Evolutionary conservation across 2,888 invertebrate species (phyloP), one percentile per base, ranked within the genome.

Genomic region (Labia minor): DNA sequence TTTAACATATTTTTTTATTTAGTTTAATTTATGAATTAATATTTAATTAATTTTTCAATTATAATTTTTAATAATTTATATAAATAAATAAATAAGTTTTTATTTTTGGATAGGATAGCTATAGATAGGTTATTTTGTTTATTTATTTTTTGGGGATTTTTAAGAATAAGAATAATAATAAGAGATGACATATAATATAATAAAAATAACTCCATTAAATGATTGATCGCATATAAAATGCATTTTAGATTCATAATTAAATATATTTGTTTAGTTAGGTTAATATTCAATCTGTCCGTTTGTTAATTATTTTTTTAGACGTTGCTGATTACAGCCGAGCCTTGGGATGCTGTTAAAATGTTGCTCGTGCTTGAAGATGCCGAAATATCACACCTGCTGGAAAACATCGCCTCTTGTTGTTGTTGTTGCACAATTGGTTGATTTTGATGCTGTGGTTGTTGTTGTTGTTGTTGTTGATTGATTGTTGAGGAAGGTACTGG

Each of bases 381-480:
- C 49, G 49, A 16, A 16, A 11, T 49, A 3, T 49, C 49, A 16
- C 49, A 49, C 49, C 49, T 49, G 49, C 49, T 49, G 49, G 16
- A n/a, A 49, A n/a, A 8, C 2, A n/a, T 49, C 16, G 49, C 16
- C 49, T 26, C 26, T 69, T 68, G n/a, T n/a, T n/a, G n/a, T n/a
- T n/a, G n/a, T 67, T 70, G 68, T 72, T 74, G 62, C 72, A 71
- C 62, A 71, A 70, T 68, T 71, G 69, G 61, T 67, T 70, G 64
- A 69, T 72, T 65, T 72, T 73, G 68, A 66, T 70, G 66, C 71
- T 68, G n/a, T n/a, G n/a, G n/a, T n/a, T n/a, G n/a, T 67, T 70
- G 68, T 72, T 74, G 62, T 72, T 71, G 61, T 62, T 33, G 37
- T 65, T 68, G 21, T 67, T 66, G 18, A 33, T 64, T 19, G 18